Conservation (phyloP, 2,797 vertebrate species). For the Potorous gilbertii region DNA sequence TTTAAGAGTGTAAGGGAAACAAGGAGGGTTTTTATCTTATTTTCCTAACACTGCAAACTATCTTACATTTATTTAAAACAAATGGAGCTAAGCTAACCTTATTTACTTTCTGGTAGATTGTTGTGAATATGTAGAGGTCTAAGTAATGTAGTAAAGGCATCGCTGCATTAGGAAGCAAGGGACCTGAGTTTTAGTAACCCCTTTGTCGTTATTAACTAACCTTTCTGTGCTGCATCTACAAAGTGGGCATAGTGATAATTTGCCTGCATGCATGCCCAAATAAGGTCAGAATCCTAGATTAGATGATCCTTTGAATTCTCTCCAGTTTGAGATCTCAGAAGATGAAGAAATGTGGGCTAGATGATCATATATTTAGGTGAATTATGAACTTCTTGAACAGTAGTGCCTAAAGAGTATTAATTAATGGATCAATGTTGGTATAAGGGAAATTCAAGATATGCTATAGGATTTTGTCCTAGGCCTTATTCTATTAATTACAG, state of each 20-base stretch:
- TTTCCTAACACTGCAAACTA: not conserved
- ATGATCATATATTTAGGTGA: not conserved
- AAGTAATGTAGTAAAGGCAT: not conserved
- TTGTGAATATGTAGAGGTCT: not conserved
- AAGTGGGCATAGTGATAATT: slow-evolving; percentile 24
- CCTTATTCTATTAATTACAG: not conserved
- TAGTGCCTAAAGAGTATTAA: not conserved
- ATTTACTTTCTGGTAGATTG: not conserved
- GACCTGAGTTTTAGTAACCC: not conserved
- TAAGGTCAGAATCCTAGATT: not conserved
- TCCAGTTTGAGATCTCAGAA: not conserved
- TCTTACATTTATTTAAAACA: not conserved
- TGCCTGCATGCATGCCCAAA: not conserved
- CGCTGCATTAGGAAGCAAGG: not conserved
- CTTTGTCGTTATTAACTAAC: not conserved
- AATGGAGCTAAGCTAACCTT: not conserved
- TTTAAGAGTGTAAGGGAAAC: not conserved
- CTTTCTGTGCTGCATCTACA: not conserved
- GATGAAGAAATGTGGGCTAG: not conserved
- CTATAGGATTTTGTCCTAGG: not conserved
- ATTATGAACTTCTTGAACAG: not conserved
- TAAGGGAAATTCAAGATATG: not conserved
- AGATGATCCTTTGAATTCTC: slow-evolving; percentile 28
- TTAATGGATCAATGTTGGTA: not conserved
- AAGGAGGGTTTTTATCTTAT: not conserved